Evolutionary conservation across 2,113 vertebrate species (phyloP).

Genomic region (Cyphomyrus plagiostoma): DNA sequence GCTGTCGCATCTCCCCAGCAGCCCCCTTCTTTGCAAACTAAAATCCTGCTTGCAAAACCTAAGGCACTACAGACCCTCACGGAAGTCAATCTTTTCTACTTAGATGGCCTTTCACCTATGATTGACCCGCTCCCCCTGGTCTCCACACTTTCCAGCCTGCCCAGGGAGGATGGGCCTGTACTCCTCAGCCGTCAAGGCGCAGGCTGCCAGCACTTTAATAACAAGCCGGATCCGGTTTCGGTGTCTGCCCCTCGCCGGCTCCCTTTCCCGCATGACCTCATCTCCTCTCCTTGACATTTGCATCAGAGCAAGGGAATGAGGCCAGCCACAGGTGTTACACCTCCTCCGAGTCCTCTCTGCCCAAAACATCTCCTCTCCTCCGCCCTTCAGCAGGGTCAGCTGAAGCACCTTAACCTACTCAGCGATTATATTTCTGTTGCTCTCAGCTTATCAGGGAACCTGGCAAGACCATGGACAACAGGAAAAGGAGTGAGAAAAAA

Average conservation of each 20-base stretch:
- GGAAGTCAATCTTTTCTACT: not conserved
- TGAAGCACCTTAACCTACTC: not conserved
- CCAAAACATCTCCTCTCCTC: not conserved
- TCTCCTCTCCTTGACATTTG: conserved; percentile 73
- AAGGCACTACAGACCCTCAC: not conserved
- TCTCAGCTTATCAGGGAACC: not conserved
- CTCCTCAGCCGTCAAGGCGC: not conserved
- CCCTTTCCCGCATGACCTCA: conserved; percentile 77
- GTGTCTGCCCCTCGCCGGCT: conserved; percentile 53
- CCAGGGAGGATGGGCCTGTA: not conserved
- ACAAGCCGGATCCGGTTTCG: conserved; percentile 60
- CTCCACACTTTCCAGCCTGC: not conserved
- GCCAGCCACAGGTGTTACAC: conserved; percentile 68
- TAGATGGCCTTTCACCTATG: not conserved
- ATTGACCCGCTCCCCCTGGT: not conserved
- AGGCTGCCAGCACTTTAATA: conserved; percentile 59
- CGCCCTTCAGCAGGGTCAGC: not conserved
- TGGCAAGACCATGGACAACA: not conserved
- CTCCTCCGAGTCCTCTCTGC: conserved; percentile 53
- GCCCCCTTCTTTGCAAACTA: not conserved
- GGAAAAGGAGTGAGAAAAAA: not conserved
- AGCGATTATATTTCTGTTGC: not conserved
- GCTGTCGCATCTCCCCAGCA: not conserved
- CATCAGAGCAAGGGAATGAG: conserved; percentile 72
- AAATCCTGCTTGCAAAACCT: not conserved